Evolutionary conservation across 2,113 vertebrate species (phyloP).

Genomic region (Cheilinus undulatus): DNA sequence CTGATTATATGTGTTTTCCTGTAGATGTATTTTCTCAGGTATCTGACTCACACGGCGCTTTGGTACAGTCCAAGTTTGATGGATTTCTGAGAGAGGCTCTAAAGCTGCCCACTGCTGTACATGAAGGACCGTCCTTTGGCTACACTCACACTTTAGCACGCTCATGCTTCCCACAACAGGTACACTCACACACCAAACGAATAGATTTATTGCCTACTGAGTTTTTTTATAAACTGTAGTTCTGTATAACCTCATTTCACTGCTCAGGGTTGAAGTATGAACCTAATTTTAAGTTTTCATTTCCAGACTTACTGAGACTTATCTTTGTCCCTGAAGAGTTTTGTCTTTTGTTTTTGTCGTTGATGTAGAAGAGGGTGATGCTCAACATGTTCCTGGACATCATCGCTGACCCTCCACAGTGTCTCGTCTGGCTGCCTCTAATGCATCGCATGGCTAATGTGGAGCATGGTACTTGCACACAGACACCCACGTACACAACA

Average conservation of each 20-base stretch:
- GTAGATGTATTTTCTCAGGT: conserved; percentile 95
- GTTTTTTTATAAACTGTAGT: no score
- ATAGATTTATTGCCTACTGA: background rate
- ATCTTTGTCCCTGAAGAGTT: background rate
- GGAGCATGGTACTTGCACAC: conserved; percentile 88
- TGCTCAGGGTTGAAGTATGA: no score
- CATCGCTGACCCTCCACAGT: conserved; percentile 91
- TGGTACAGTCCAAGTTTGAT: conserved; percentile 90
- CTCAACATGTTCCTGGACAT: conserved; percentile 95
- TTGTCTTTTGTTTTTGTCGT: conserved; percentile 11
- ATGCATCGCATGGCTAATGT: conserved; percentile 94
- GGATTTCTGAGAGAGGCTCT: conserved; percentile 88
- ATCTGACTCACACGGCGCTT: conserved; percentile 88
- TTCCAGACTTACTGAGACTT: background rate
- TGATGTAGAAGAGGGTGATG: conserved; percentile 90
- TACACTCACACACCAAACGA: conserved; percentile 44
- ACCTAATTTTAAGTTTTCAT: background rate
- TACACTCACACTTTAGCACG: conserved; percentile 88
- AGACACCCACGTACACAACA: conserved; percentile 16
- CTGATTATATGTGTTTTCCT: conserved; percentile 36
- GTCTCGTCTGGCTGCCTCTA: conserved; percentile 97
- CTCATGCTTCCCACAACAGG: conserved; percentile 92
- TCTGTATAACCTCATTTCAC: no score
- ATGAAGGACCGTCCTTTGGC: conserved; percentile 93
- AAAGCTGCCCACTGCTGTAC: conserved; percentile 89